A percentile compares a stretch with the other conserved stretches of the same genome.
phyloP scores from a whole-genome alignment of 2,888 invertebrate species.

The Automeris io region DNA sequence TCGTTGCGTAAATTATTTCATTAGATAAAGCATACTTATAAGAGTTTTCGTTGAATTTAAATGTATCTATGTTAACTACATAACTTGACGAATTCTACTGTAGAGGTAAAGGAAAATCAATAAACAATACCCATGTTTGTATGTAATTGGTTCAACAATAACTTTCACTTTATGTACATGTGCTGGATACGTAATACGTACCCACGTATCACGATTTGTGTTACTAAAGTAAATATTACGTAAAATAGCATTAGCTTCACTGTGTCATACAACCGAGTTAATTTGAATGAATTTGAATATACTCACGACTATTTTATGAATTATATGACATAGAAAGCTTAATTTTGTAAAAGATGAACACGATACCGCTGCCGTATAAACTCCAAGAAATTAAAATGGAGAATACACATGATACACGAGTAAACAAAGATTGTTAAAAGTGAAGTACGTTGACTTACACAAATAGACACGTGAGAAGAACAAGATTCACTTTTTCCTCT shows the following conservation, averaged over 20 bases:
- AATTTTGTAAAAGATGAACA: not conserved
- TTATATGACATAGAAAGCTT: slow-evolving; percentile 4
- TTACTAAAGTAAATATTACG: slow-evolving; percentile 33
- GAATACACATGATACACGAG: too few species aligned
- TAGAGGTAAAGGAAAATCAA: slow-evolving; percentile 5
- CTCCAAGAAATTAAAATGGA: not conserved
- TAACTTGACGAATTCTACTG: too few species aligned
- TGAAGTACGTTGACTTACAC: too few species aligned
- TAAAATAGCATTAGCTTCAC: slow-evolving; percentile 25
- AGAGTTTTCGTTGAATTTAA: too few species aligned
- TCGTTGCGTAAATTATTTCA: too few species aligned
- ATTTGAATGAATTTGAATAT: slow-evolving; percentile 13
- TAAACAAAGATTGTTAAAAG: too few species aligned
- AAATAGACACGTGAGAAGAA: too few species aligned
- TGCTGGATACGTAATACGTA: slow-evolving; percentile 31
- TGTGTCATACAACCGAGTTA: slow-evolving; percentile 18
- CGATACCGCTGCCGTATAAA: not conserved
- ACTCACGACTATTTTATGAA: slow-evolving; percentile 5
- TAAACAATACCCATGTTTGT: slow-evolving; percentile 31
- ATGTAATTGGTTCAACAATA: slow-evolving; percentile 18
- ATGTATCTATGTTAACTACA: not conserved
- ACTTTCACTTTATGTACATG: slow-evolving; percentile 31
- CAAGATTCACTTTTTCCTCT: too few species aligned
- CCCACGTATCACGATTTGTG: slow-evolving; percentile 20
- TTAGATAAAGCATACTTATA: too few species aligned